A percentile compares a stretch with the other conserved stretches of the same genome.
phyloP scores from a whole-genome alignment of 92 coral and sea anemone species.

The Palythoa grandis region DNA sequence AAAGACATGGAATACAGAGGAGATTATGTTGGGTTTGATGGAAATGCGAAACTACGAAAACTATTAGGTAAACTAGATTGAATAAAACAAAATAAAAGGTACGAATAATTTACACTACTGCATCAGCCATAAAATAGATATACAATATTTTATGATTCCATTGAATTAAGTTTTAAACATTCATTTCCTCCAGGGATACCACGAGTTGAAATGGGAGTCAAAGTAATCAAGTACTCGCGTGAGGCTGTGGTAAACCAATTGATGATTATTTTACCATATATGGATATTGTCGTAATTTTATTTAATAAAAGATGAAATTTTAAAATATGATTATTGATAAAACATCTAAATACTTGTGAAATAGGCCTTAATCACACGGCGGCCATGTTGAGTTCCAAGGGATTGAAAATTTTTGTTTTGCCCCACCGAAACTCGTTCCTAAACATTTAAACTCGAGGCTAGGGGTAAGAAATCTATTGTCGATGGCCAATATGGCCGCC shows the following conservation, averaged over 20 bases:
- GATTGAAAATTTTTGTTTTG: no score
- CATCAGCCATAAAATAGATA: no score
- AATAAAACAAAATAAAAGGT: neutral
- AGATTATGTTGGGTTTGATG: conserved; percentile 55
- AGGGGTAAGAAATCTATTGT: no score
- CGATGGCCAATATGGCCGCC: no score
- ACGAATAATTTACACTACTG: neutral
- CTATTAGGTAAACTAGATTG: neutral
- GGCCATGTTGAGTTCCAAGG: no score
- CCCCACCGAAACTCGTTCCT: no score
- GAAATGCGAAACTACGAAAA: conserved; percentile 38
- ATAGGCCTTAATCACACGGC: no score
- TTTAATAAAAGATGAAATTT: neutral
- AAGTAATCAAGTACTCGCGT: conserved; percentile 31
- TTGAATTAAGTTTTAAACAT: neutral
- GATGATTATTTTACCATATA: neutral
- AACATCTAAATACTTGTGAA: no score
- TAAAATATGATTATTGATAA: no score
- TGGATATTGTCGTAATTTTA: neutral
- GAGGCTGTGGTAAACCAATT: conserved; percentile 5
- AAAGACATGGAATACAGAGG: conserved; percentile 54
- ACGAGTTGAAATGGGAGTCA: conserved; percentile 39
- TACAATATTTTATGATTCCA: no score
- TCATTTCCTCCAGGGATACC: neutral
- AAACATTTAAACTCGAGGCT: no score